Base-by-base conservation (phyloP, 1,140 invertebrate genomes). In the Campoletis sonorensis region DNA sequence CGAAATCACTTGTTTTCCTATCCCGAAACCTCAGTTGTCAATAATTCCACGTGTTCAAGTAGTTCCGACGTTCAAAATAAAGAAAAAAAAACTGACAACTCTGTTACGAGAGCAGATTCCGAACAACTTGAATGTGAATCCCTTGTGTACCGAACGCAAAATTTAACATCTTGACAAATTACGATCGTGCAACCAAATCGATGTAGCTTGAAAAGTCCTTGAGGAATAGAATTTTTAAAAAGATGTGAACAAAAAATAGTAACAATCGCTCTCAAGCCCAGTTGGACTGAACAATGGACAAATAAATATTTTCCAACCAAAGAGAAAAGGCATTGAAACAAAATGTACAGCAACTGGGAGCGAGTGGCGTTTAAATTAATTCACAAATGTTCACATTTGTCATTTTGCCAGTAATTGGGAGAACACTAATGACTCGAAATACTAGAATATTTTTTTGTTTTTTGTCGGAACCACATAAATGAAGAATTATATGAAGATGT, bases 141-240 rank as follows among this genome's bases (percentile, higher is more conserved):
- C 18, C 21, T 58, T 71, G 40, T 45, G 8, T 13, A 5, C 18
- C 18, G 21, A 71, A 71, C 23, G 15, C 40, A 33, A 18, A 73
- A 73, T 4, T n/a, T 26, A 13, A 33, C 30, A 33, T 4, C 30
- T 33, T 33, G 30, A 33, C 18, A 72, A 26, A 73, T 40, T 18
- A n/a, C 83, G 40, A 45, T 45, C 37, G 78, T 86, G 84, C 85
- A 86, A 85, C 68, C 75, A 78, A 58, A 82, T 76, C 83, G 79
- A 81, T 75, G 81, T 87, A 83, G 84, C 84, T 86, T 81, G 70
- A 70, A n/a, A n/a, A n/a, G 7, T 40, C 37, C 40, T n/a, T 13
- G 33, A 73, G 37, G 27, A 70, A 67, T 81, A 11, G 8, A 13
- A 45, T 45, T 45, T 45, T 45, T 13, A 5, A 8, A 45, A 45